These are phyloP conservation scores for Perca fluviatilis DNA, from an alignment of 2,113 vertebrate genomes.

Conservation along the genomic window DNA sequence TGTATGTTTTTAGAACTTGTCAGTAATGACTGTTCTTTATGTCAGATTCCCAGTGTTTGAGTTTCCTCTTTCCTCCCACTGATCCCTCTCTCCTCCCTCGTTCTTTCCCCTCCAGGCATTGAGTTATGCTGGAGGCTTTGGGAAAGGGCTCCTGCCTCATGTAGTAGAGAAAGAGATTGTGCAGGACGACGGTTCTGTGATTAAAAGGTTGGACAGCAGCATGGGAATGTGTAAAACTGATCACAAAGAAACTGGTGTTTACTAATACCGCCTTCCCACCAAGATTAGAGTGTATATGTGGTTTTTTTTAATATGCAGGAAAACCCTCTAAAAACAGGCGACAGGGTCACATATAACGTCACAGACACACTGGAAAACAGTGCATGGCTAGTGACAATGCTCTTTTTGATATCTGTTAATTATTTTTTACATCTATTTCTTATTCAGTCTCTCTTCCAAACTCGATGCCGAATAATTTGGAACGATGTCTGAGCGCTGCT, in stretches of 20 bases:
- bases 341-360: no score
- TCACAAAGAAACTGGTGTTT: not conserved
- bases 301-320: no score
- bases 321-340: no score
- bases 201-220: slow-evolving; percentile 93
- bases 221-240: slow-evolving; percentile 61
- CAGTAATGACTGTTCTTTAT: not conserved
- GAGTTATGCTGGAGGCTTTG: slow-evolving; percentile 89
- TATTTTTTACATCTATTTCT: no score
- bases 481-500: no score
- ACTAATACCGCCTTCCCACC: not conserved
- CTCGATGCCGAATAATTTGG: no score
- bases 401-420: no score
- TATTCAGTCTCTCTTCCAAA: no score
- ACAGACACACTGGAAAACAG: no score
- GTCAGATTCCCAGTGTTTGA: not conserved
- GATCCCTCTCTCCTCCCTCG: slow-evolving; percentile 21
- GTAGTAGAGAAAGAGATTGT: slow-evolving; percentile 91
- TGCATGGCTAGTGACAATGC: no score
- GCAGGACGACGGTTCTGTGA: slow-evolving; percentile 92
- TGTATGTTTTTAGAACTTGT: no score
- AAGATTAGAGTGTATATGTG: no score
- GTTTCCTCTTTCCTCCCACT: not conserved
- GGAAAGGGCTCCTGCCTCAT: slow-evolving; percentile 86
- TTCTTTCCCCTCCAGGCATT: slow-evolving; percentile 86